Evolutionary conservation across 2,888 invertebrate species (phyloP).

Genomic region (Yponomeuta malinellus): DNA sequence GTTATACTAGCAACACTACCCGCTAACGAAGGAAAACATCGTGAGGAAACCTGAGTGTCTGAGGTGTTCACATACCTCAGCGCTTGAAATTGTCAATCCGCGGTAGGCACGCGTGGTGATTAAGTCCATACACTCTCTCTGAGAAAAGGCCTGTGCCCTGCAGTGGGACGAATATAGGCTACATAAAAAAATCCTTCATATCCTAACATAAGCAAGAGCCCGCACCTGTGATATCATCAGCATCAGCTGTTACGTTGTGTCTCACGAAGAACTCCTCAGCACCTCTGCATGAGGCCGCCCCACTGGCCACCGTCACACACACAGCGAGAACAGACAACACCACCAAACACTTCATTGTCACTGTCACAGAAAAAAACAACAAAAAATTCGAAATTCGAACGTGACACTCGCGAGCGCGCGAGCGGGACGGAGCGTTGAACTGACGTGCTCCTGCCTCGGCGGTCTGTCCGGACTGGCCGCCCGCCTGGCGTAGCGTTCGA

Average conservation of each 20-base stretch:
- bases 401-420: constrained; percentile 58
- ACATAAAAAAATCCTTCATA: neutral
- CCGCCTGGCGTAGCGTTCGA: constrained; percentile 21
- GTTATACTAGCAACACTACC: too few relatives aligned
- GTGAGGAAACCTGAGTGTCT: too few relatives aligned
- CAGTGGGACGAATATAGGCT: too few relatives aligned
- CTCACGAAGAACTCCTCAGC: constrained; percentile 58
- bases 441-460: constrained; percentile 61
- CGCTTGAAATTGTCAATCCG: too few relatives aligned
- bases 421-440: constrained; percentile 39
- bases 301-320: constrained; percentile 36
- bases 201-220: constrained; percentile 18
- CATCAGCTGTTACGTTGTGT: constrained; percentile 69
- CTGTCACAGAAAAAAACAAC: constrained; percentile 33
- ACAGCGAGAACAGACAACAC: constrained; percentile 49
- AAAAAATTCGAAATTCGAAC: constrained; percentile 38
- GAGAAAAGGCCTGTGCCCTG: too few relatives aligned
- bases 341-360: constrained; percentile 68
- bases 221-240: constrained; percentile 64
- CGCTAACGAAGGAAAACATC: too few relatives aligned
- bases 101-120: too few relatives aligned
- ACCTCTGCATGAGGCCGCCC: constrained; percentile 47
- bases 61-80: too few relatives aligned
- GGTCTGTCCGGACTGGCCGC: constrained; percentile 58
- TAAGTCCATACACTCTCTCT: too few relatives aligned